Evolutionary conservation across 2,113 vertebrate genomes (phyloP), one percentile per base, ranked within the genome.

Genomic region (Nyctereutes procyonoides): DNA sequence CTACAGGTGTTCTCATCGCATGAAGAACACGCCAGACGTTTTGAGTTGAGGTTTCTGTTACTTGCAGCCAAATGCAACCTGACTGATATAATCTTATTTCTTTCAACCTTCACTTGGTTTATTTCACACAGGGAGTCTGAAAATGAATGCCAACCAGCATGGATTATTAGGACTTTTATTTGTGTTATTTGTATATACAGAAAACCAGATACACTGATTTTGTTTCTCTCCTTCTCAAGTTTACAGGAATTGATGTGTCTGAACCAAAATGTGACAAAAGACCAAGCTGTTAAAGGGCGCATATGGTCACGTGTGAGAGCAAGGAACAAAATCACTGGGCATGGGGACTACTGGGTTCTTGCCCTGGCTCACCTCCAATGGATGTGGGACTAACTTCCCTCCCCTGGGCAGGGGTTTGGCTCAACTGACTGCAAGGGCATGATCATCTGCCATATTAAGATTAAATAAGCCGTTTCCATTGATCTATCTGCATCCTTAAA

Each of bases 281-380:
- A 38, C 24, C 0, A 58, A 89, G 51, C 30, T 14, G 0, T 9
- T 11, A 2, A 88, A 22, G 38, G 38, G 30, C 8, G 24, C 6
- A 24, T 38, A 32, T 19, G 17, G 0, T 35, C 11, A 8, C 5
- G 0, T 0, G 1, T 3, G 32, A 28, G 88, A 63, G 62, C 38
- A 48, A 30, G 58, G 32, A 35, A 8, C 10, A 13, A 30, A 30
- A 63, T 10, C 28, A 5, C 26, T 4, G 7, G 38, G 10, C 3
- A 0, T 1, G 3, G 13, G 5, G 16, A 32, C 15, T 16, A 3
- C 17, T 51, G 32, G 35, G 16, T 26, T 38, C 67, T 7, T 10
- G 15, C 30, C 56, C 62, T 28, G 10, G 48, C 60, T 60, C 60
- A 4, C n/a, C 4, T 17, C 77, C 35, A 2, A 9, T 4, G 69